A percentile compares a stretch with the other conserved stretches of the same genome.
Evolutionary conservation across 2,888 invertebrate species (phyloP).

Genomic region (Tenthredo amoena): DNA sequence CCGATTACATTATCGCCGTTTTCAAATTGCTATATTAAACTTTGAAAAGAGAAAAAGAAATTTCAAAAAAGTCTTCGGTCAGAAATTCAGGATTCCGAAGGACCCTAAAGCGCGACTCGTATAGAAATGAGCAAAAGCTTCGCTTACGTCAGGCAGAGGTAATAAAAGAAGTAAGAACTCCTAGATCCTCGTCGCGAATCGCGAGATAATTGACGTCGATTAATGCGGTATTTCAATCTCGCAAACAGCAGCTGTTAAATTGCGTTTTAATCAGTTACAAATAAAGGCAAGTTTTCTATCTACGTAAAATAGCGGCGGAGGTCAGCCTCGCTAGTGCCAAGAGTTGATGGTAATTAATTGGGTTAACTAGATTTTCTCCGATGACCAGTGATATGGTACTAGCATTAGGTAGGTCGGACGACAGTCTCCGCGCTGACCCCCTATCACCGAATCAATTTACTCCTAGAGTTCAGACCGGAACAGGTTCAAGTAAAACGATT

Average conservation of each 20-base stretch:
- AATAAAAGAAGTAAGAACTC: too few species aligned
- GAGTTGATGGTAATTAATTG: slow-evolving; percentile 70
- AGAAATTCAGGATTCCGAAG: background rate
- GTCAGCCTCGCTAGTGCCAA: slow-evolving; percentile 56
- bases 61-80: background rate
- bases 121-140: background rate
- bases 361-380: slow-evolving; percentile 63
- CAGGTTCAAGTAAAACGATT: background rate
- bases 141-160: too few species aligned
- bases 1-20: background rate
- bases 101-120: background rate
- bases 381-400: background rate
- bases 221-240: background rate
- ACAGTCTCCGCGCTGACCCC: slow-evolving; percentile 2
- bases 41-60: background rate
- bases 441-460: background rate
- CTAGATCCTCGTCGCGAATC: background rate
- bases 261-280: background rate
- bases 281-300: slow-evolving; percentile 4
- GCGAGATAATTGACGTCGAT: background rate
- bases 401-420: slow-evolving; percentile 19
- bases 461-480: background rate
- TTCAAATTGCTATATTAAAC: too few species aligned
- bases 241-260: slow-evolving; percentile 3
- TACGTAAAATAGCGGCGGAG: background rate